Evolutionary conservation across 2,797 vertebrate species (phyloP).

Genomic region (Chrysocyon brachyurus): DNA sequence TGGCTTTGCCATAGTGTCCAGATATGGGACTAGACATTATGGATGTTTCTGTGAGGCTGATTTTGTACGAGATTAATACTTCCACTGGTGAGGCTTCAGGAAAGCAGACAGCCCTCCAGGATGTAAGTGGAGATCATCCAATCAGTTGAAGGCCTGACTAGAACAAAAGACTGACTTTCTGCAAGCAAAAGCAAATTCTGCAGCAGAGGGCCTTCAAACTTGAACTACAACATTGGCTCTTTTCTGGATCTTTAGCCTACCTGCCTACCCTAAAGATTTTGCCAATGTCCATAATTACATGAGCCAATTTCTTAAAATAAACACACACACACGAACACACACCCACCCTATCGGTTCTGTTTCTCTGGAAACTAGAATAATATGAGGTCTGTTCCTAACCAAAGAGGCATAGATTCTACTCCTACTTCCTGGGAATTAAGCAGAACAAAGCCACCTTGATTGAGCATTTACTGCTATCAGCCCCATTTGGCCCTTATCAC

Average conservation of each 20-base stretch:
- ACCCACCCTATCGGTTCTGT: neutral
- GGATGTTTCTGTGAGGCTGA: neutral
- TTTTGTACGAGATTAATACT: neutral
- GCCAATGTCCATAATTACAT: neutral
- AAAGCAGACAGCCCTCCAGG: neutral
- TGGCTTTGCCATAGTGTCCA: neutral
- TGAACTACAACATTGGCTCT: neutral
- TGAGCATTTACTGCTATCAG: neutral
- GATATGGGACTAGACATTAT: no score
- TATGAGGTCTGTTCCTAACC: neutral
- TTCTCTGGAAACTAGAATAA: neutral
- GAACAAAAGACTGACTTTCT: neutral
- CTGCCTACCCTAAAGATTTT: neutral
- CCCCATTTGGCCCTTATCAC: conserved; percentile 26
- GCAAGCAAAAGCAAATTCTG: neutral
- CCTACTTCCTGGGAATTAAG: neutral
- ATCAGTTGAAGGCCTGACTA: neutral
- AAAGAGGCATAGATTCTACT: neutral
- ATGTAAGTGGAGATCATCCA: neutral
- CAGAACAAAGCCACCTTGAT: conserved; percentile 43
- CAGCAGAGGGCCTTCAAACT: neutral
- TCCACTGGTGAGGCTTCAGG: neutral
- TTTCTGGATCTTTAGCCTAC: neutral
- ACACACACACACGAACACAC: neutral
- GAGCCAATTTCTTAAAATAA: neutral